Percentiles rank a stretch among this genome's conserved stretches.
Evolutionary conservation across 2,113 vertebrate species (phyloP).

Genomic region (Scomber japonicus): DNA sequence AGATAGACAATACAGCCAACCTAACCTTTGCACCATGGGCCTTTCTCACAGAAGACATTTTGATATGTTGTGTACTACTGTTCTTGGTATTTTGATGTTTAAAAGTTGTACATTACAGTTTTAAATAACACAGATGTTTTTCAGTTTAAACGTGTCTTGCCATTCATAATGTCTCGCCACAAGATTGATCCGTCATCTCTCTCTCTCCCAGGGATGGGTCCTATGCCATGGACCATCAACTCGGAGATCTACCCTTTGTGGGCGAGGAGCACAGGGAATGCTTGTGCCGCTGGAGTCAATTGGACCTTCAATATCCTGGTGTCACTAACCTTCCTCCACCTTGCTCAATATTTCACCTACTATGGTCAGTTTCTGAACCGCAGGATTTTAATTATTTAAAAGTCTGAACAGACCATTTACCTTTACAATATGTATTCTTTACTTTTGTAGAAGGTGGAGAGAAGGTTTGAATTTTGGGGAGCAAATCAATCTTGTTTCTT

Average conservation of each 20-base stretch:
- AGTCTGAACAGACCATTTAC: not conserved
- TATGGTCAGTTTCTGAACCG: constrained; percentile 86
- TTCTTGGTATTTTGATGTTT: too few species aligned
- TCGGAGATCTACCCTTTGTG: constrained; percentile 99
- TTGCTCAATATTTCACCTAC: constrained; percentile 95
- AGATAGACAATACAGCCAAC: too few species aligned
- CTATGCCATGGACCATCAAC: constrained; percentile 99
- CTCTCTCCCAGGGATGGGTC: constrained; percentile 90
- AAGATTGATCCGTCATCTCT: not conserved
- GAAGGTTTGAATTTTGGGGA: not conserved
- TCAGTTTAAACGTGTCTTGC: not conserved
- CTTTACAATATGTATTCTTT: not conserved
- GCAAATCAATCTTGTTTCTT: too few species aligned
- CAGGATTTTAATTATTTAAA: not conserved
- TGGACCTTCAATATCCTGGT: constrained; percentile 98
- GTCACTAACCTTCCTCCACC: constrained; percentile 95
- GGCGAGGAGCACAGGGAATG: constrained; percentile 98
- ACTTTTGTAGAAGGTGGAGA: not conserved
- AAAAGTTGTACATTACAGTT: too few species aligned
- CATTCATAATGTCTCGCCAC: not conserved
- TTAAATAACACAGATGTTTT: too few species aligned
- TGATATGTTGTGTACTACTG: too few species aligned
- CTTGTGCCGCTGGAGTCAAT: constrained; percentile 95
- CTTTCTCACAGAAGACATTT: too few species aligned
- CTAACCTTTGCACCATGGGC: too few species aligned